These are phyloP conservation scores for Onychomys arenicola DNA, from an alignment of 2,797 vertebrate species.

Conservation along the genomic window DNA sequence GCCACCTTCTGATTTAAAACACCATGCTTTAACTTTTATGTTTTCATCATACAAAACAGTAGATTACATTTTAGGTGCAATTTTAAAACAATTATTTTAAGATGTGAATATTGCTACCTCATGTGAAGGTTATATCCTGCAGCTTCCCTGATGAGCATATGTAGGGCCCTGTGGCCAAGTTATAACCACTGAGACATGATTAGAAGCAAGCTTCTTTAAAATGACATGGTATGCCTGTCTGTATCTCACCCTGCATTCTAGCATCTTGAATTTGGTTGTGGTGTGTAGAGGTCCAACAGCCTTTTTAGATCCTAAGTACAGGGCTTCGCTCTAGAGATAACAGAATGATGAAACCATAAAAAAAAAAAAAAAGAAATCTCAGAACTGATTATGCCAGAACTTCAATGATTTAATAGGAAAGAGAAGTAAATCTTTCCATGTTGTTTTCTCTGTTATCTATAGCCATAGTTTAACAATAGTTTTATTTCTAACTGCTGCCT, in stretches of 20 bases:
- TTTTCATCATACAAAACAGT: slow-evolving; percentile 40
- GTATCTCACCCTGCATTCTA: background rate
- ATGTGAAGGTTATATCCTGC: background rate
- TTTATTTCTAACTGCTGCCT: background rate
- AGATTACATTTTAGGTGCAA: background rate
- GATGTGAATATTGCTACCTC: background rate
- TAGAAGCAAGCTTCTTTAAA: slow-evolving; percentile 1
- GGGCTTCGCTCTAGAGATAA: background rate
- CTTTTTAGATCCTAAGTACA: background rate
- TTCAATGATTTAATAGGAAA: background rate
- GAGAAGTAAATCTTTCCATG: background rate
- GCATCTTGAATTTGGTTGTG: background rate
- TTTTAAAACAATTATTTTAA: background rate
- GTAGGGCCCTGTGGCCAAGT: background rate
- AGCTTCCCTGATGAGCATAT: background rate
- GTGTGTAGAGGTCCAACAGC: background rate
- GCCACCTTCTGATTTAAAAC: slow-evolving; percentile 31
- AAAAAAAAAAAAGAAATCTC: background rate
- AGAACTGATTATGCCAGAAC: background rate
- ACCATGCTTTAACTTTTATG: background rate
- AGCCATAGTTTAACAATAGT: background rate
- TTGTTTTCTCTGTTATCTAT: background rate
- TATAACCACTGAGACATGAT: background rate
- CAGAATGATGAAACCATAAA: background rate
- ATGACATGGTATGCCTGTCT: background rate